Evolutionary conservation across 2,888 invertebrate species (phyloP).

Genomic region (Hirtodrosophila duncani): DNA sequence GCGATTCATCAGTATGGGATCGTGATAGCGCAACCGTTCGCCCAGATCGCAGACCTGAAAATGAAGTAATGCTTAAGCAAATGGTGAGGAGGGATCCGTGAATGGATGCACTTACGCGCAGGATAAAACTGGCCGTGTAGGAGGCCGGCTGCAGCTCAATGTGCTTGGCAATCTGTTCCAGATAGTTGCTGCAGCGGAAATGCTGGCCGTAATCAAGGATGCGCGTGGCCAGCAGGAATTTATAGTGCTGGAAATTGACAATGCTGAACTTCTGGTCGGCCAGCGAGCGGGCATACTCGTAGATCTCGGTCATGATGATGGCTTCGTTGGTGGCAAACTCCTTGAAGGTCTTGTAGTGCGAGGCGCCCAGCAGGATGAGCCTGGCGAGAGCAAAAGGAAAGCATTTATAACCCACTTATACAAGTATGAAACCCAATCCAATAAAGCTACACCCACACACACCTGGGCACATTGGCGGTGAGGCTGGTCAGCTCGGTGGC

Average conservation of each 20-base stretch:
- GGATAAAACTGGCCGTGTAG: slow-evolving; percentile 51
- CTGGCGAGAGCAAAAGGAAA: slow-evolving; percentile 78
- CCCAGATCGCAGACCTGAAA: slow-evolving; percentile 79
- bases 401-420: background rate
- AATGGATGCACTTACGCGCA: slow-evolving; percentile 38
- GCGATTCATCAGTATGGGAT: slow-evolving; percentile 79
- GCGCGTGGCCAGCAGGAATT: slow-evolving; percentile 88
- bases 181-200: slow-evolving; percentile 82
- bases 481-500: slow-evolving; percentile 67
- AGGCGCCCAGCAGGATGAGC: slow-evolving; percentile 89
- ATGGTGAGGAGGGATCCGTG: too few relatives aligned
- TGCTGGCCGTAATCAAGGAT: slow-evolving; percentile 89
- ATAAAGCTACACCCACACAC: background rate
- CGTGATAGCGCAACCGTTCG: slow-evolving; percentile 84
- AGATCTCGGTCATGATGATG: slow-evolving; percentile 96
- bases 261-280: slow-evolving; percentile 86
- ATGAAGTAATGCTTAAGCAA: too few relatives aligned
- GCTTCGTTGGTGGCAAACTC: slow-evolving; percentile 89
- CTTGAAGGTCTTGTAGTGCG: slow-evolving; percentile 82
- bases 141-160: slow-evolving; percentile 78
- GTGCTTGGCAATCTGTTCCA: slow-evolving; percentile 87
- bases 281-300: slow-evolving; percentile 93
- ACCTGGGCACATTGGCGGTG: slow-evolving; percentile 73
- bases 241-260: slow-evolving; percentile 89
- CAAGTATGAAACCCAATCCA: background rate